Conservation (phyloP, 1,140 invertebrate genomes). For the Cryptotermes secundus region DNA sequence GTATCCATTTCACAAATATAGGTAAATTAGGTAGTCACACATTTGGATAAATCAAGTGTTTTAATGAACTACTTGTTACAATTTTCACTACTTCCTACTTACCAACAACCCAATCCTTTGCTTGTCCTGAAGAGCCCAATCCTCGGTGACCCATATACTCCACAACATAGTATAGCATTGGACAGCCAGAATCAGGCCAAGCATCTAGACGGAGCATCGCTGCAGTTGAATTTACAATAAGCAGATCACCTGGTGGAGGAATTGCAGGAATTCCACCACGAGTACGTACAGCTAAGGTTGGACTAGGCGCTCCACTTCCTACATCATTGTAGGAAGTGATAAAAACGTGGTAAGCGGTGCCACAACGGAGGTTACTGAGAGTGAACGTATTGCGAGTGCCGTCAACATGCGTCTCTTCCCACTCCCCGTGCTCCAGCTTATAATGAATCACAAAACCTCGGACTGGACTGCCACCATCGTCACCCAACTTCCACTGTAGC, state of each 20-base stretch:
- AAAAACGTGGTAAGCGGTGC: conserved; percentile 54
- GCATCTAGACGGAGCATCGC: conserved; percentile 46
- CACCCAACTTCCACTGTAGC: conserved; percentile 45
- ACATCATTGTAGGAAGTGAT: conserved; percentile 49
- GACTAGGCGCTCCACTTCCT: conserved; percentile 47
- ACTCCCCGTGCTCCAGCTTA: conserved; percentile 52
- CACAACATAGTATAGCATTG: conserved; percentile 58
- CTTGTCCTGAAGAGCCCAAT: background rate
- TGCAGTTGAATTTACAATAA: conserved; percentile 25
- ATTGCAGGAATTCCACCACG: conserved; percentile 18
- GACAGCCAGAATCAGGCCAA: conserved; percentile 56
- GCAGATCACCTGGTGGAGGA: conserved; percentile 49
- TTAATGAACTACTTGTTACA: too few species aligned
- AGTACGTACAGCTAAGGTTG: conserved; percentile 40
- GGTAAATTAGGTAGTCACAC: background rate
- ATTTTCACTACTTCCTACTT: conserved; percentile 20
- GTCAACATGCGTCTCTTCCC: conserved; percentile 46
- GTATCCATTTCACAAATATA: background rate
- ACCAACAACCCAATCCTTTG: conserved; percentile 28
- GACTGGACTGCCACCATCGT: conserved; percentile 45
- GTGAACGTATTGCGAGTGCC: conserved; percentile 43
- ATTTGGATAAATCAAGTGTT: background rate
- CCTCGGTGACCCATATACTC: conserved; percentile 47
- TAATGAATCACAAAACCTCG: conserved; percentile 50
- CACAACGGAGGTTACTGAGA: conserved; percentile 51